Base-by-base conservation (phyloP, 2,113 vertebrate genomes). In the Pterocles gutturalis region DNA sequence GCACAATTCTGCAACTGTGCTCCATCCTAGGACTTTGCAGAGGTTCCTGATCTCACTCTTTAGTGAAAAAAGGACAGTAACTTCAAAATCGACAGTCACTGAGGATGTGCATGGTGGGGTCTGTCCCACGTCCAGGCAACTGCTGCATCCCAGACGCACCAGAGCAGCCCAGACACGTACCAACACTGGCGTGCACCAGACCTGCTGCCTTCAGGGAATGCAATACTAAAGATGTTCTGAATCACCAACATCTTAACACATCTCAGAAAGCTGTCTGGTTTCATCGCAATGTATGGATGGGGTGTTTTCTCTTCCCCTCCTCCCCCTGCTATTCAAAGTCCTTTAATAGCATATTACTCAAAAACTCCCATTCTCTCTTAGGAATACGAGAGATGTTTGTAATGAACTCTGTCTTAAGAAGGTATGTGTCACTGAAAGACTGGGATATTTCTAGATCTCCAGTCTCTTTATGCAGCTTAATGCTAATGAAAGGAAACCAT, bases 401-500 rank as follows among this genome's bases (percentile, higher is more conserved):
- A 64, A 67, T 46, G 87, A 95, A 84, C 90, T 80, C 87, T 89
- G 66, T 75, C 58, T 45, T 70, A 82, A 87, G 79, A 86, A 94
- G 95, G 91, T 87, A 93, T 84, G 87, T 84, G 87, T 87, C 89
- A 89, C 55, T 79, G 79, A 89, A 94, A 86, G 93, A 86, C 83
- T 55, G 45, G 58, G 80, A 53, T 95, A 91, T 94, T 89, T 96
- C 91, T 82, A 91, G 80, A 79, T 78, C 95, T 94, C 77, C 92
- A 92, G 62, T 69, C 93, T 94, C 95, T 92, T 92, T 91, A 96
- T 93, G 93, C 88, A 96, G 96, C 96, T 95, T 95, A 94, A 92
- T 85, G 96, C 93, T 97, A 93, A 93, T 96, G 96, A 98, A 97
- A 96, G 90, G 94, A 95, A 97, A 96, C 93, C 93, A 93, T 97